These are phyloP conservation scores for Rhyacophila brunnea DNA, from an alignment of 1,140 invertebrate species.

Conservation along the genomic window DNA sequence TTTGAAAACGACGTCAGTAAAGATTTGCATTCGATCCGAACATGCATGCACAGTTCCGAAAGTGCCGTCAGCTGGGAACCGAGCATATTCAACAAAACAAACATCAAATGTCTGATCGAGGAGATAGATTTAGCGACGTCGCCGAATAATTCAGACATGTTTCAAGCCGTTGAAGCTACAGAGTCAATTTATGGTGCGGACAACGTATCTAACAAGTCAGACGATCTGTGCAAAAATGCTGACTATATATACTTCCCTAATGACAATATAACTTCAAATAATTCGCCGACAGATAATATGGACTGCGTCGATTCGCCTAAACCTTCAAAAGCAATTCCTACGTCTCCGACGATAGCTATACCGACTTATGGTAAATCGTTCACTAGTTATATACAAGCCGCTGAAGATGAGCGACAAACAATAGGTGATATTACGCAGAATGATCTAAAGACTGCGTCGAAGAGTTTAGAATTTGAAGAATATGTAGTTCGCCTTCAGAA, in stretches of 20 bases:
- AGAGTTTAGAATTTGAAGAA: conserved; percentile 15
- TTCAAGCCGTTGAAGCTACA: conserved; percentile 19
- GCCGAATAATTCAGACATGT: conserved; percentile 20
- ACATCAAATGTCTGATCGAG: conserved; percentile 28
- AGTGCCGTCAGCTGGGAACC: conserved; percentile 19
- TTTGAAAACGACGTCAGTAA: conserved; percentile 48
- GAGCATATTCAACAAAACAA: conserved; percentile 23
- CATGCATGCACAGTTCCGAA: neutral
- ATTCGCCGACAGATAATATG: conserved; percentile 7
- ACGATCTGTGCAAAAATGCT: conserved; percentile 15
- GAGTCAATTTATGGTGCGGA: conserved; percentile 19
- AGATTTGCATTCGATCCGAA: neutral
- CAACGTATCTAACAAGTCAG: conserved; percentile 11
- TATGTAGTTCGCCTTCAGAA: conserved; percentile 1
- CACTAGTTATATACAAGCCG: conserved; percentile 48
- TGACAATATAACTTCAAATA: conserved; percentile 9
- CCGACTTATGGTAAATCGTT: conserved; percentile 41
- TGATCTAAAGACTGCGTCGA: conserved; percentile 7
- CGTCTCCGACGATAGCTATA: conserved; percentile 47
- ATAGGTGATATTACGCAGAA: conserved; percentile 1
- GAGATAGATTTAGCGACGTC: conserved; percentile 26
- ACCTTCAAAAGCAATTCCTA: conserved; percentile 22
- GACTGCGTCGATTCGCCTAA: neutral
- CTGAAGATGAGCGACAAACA: conserved; percentile 36
- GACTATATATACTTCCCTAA: conserved; percentile 17